Conservation (phyloP, 2,888 invertebrate species). For the Cordilura impudica region DNA sequence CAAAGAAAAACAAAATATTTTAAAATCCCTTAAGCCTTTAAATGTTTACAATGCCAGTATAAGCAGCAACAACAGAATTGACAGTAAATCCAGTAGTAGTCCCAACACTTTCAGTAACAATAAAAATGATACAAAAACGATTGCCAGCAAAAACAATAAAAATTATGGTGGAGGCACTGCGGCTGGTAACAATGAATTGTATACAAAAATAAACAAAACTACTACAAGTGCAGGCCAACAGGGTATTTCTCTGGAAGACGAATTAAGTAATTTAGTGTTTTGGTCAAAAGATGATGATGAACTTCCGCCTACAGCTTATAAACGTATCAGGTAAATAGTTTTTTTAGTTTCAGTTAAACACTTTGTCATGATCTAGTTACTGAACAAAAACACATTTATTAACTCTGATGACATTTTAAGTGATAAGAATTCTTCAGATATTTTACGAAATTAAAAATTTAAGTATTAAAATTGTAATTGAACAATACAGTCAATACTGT, state of each 20-base stretch:
- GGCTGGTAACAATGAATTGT: constrained; percentile 62
- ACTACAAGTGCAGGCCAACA: constrained; percentile 30
- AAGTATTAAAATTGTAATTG: too few relatives aligned
- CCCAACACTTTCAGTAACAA: constrained; percentile 30
- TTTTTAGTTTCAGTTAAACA: constrained; percentile 9
- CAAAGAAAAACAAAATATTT: constrained; percentile 70
- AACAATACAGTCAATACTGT: too few relatives aligned
- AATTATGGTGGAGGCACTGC: background rate
- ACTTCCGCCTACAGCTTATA: constrained; percentile 67
- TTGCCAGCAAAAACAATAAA: constrained; percentile 33
- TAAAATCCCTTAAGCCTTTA: constrained; percentile 67
- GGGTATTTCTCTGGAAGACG: constrained; percentile 67
- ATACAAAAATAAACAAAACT: constrained; percentile 61
- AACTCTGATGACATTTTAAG: constrained; percentile 28
- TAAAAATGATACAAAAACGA: constrained; percentile 61
- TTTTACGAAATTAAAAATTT: too few relatives aligned
- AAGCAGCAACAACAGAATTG: constrained; percentile 6
- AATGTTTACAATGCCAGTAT: constrained; percentile 39
- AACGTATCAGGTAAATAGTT: constrained; percentile 67
- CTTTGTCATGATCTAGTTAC: constrained; percentile 15
- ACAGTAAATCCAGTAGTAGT: background rate
- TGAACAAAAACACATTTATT: constrained; percentile 37
- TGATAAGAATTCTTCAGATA: too few relatives aligned
- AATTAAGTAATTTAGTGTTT: constrained; percentile 70
- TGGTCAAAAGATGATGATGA: constrained; percentile 72